Base-by-base conservation (phyloP, 2,113 vertebrate genomes). In the Varanus komodoensis region DNA sequence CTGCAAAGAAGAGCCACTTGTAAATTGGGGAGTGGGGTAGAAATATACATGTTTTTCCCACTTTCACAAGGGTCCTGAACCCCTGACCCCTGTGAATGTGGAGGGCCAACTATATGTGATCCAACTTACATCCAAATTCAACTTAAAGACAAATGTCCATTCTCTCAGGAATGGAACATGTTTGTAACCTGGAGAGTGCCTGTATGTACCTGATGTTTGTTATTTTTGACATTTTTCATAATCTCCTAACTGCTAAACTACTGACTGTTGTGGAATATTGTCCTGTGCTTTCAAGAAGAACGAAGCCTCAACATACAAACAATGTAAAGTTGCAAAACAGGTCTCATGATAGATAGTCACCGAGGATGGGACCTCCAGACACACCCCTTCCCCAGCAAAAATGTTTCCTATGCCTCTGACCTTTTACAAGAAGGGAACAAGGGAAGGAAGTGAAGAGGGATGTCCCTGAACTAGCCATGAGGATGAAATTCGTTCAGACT, bases 401-500 rank as follows among this genome's bases (percentile, higher is more conserved):
- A 23, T 27, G 0, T 5, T n/a, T 48, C 0, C 1, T 25, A 7
- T n/a, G 15, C 8, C 8, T 79, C 34, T 48, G 75, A 64, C 27
- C 15, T 12, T 82, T 77, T n/a, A 90, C 73, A 92, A 44, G 61
- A 79, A 93, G 61, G 84, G 89, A 93, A 17, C 29, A 0, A 23
- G 74, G 38, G 74, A 14, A 7, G 17, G 29, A 34, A 82, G n/a
- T n/a, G 8, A 6, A 83, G 6, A 25, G 15, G 21, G 57, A 67
- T 67, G 67, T 83, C 38, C 6, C 34, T 83, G 57, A 9, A 23
- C 8, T 83, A 34, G 34, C 9, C 32, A 23, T 68, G 61, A 68
- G 67, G 32, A 83, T 15, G 50, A 74, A 75, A 38, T 52, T 9
- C 44, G 29, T 50, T 50, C 8, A 8, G 64, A 69, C 14, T 84